Percentiles rank a stretch among this genome's conserved stretches.
These are phyloP conservation scores for Eupleurogrammus muticus DNA, from an alignment of 2,797 vertebrate genomes.

Conservation along the genomic window DNA sequence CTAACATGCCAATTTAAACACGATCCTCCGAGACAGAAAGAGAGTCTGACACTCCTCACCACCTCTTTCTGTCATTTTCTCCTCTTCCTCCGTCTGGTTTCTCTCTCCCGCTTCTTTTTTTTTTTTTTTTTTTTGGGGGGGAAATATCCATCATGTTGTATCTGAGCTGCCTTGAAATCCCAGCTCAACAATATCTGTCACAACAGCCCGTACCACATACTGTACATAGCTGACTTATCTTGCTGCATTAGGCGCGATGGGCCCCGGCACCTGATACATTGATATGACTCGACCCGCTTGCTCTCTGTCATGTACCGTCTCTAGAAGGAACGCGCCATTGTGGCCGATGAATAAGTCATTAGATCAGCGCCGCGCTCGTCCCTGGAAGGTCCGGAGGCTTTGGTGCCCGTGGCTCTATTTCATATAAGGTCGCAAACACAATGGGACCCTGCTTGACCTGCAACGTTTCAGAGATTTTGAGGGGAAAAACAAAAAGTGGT, in stretches of 20 bases:
- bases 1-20: slow-evolving; percentile 78
- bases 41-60: slow-evolving; percentile 59
- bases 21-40: slow-evolving; percentile 72
- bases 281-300: slow-evolving; percentile 47
- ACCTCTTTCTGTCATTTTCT: slow-evolving; percentile 59
- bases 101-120: slow-evolving; percentile 1
- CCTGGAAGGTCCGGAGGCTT: slow-evolving; percentile 43
- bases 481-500: no score
- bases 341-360: slow-evolving; percentile 64
- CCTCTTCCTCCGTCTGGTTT: background rate
- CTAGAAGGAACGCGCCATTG: slow-evolving; percentile 41
- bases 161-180: background rate
- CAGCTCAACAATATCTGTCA: background rate
- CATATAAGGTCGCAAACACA: slow-evolving; percentile 59
- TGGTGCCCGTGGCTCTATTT: slow-evolving; percentile 36
- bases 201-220: background rate
- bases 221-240: slow-evolving; percentile 20
- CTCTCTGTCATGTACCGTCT: slow-evolving; percentile 51
- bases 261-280: slow-evolving; percentile 40
- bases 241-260: slow-evolving; percentile 4
- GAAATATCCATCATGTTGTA: slow-evolving; percentile 1
- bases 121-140: no score
- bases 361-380: slow-evolving; percentile 27
- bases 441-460: slow-evolving; percentile 29
- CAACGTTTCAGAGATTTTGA: no score